These are phyloP conservation scores for Dynastes grantii DNA, from an alignment of 2,888 invertebrate genomes.

Conservation along the genomic window DNA sequence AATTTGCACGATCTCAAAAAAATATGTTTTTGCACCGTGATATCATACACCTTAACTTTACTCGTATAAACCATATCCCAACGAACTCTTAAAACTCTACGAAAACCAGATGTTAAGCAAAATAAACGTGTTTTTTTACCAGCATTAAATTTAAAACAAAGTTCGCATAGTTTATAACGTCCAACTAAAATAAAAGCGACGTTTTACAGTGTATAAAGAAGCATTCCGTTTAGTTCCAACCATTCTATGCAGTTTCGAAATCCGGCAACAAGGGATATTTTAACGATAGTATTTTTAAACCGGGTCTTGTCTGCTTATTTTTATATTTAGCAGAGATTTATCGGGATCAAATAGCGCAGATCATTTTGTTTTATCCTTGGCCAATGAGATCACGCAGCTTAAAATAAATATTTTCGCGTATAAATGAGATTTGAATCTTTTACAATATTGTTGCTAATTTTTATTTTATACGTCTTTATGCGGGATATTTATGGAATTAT, in stretches of 20 bases:
- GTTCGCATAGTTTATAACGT: neutral
- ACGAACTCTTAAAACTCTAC: neutral
- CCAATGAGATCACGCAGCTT: no score
- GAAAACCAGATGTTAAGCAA: conserved; percentile 10
- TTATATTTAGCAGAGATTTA: neutral
- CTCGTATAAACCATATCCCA: no score
- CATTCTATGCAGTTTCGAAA: neutral
- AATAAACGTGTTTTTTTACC: neutral
- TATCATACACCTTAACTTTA: no score
- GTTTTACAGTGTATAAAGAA: neutral
- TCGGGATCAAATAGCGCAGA: neutral
- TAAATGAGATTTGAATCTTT: neutral
- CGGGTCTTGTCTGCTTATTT: neutral
- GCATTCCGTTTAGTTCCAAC: neutral
- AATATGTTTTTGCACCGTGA: no score
- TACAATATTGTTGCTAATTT: neutral
- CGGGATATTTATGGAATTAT: neutral
- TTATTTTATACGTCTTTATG: neutral
- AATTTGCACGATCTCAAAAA: no score
- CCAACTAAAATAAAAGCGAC: conserved; percentile 2
- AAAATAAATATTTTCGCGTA: neutral
- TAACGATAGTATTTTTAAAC: neutral
- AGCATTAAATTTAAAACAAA: conserved; percentile 19
- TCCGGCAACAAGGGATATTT: neutral
- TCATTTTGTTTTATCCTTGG: neutral